Base-by-base conservation (phyloP, 2,113 vertebrate genomes). In the Hippocampus mohnikei region DNA sequence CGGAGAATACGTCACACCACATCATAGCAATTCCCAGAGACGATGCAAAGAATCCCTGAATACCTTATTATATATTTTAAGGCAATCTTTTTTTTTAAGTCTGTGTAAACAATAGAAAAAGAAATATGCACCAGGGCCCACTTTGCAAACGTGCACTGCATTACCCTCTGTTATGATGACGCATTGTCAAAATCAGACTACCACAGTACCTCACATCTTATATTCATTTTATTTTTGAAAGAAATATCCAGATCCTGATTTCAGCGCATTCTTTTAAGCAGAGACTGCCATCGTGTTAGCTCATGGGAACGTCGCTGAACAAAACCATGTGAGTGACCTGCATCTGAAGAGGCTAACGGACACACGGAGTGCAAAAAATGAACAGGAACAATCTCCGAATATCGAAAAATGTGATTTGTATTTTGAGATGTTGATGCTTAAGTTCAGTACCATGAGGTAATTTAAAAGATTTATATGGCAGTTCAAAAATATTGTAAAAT, bases 181-280 rank as follows among this genome's bases (percentile, higher is more conserved):
- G 9, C 25, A 12, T 44, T 15, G n/a, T 46, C n/a, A 65, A 65
- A 65, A 65, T 65, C 63, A 48, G 42, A 46, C 42, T 65, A 65
- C 63, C 63, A 46, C 42, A 27, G 15, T 25, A 13, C 6, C 13
- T 65, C 63, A 46, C 63, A 65, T 65, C 63, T 65, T 48, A 48
- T 27, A 46, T 65, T 65, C 41, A 65, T 65, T 65, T 65, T 16
- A 46, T 46, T 65, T 65, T 65, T 46, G n/a, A 27, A 46, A 65
- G 2, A 65, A 46, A 48, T 65, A 44, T 29, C 62, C 15, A n/a
- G 44, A 44, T 23, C n/a, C 40, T 64, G 23, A 65, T 46, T 65
- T 65, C 13, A 65, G 41, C 23, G 63, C n/a, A 65, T 46, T 64
- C 8, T 2, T 67, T 53, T 40, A 53, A 37, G 27, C 37, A 33